phyloP scores from a whole-genome alignment of 2,888 invertebrate species.

The Micoletzkya japonica region DNA sequence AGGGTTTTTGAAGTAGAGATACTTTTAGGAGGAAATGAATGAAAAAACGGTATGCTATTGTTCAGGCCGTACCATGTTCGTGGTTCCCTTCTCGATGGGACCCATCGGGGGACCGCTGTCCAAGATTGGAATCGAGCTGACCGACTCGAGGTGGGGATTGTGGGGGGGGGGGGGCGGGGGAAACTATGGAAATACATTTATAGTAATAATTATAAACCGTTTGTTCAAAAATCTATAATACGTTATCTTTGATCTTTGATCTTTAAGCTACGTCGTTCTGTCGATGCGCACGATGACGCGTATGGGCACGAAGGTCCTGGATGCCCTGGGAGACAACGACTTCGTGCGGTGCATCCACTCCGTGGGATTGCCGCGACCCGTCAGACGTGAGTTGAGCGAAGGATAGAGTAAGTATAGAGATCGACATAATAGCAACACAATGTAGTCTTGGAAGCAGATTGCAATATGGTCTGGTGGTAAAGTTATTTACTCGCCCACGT shows the following conservation, averaged over 20 bases:
- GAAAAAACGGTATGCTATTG: too few species aligned
- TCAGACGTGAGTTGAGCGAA: conserved; percentile 55
- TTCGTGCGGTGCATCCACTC: conserved; percentile 90
- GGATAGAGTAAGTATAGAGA: background rate
- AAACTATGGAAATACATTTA: background rate
- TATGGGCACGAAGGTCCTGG: conserved; percentile 73
- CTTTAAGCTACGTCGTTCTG: conserved; percentile 84
- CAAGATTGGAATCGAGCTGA: conserved; percentile 91
- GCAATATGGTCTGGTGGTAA: too few species aligned
- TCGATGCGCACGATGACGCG: conserved; percentile 96
- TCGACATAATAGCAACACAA: background rate
- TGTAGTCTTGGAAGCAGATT: background rate
- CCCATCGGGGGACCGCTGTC: conserved; percentile 89
- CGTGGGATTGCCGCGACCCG: conserved; percentile 77
- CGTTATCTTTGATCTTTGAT: conserved; percentile 68
- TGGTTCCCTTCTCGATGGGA: conserved; percentile 97
- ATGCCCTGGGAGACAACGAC: conserved; percentile 64
- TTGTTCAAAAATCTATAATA: background rate
- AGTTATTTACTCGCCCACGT: too few species aligned
- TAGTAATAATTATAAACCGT: background rate
- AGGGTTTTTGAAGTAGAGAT: background rate
- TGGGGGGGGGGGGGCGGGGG: background rate
- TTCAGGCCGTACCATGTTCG: conserved; percentile 86
- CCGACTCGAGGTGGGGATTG: conserved; percentile 71
- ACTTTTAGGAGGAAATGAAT: background rate